Base-by-base conservation (phyloP, 2,888 invertebrate species). In the Perizoma flavofasciatum region DNA sequence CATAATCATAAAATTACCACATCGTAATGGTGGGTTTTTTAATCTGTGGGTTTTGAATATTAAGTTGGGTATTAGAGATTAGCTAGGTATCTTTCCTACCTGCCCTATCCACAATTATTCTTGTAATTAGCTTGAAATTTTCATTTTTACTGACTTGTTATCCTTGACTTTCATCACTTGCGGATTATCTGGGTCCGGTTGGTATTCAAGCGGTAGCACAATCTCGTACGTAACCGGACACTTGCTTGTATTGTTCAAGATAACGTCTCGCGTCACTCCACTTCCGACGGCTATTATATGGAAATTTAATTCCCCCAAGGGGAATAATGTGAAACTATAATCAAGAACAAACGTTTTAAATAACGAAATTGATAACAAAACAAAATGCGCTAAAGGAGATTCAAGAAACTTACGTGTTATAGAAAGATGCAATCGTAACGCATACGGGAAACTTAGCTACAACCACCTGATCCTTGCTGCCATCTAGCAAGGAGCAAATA, bases 181-280 rank as follows among this genome's bases (percentile, higher is more conserved):
- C 9, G 68, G 55, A 37, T 71, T 67, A 9, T 70, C 67, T 6
- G 80, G 74, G 33, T 83, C 80, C 0, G 44, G 32, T 62, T 73
- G 79, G 61, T 89, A 88, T 65, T 79, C 55, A 5, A 59, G 41
- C 9, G 91, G 90, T 48, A 92, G 65, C 54, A 86, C 68, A 48
- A 93, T 89, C 67, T 86, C 85, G 62, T 92, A 94, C 0, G 87
- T 86, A 8, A 94, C 91, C 0, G 93, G 89, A 73, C 94, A 94
- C 76, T 91, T 91, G 63, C 95, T 95, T 0, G 82, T 93, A 73
- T 95, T 95, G 67, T 92, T 93, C 33, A 95, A 76, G 55, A 92
- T 89, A 0, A 95, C 87, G 32, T 92, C 91, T 73, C 93, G 88
- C n/a, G 78, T 81, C 58, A 93, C 92, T 33, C 85, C 85, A 6